phyloP scores from a whole-genome alignment of 2,888 invertebrate species.

The Drosophila macrospina region DNA sequence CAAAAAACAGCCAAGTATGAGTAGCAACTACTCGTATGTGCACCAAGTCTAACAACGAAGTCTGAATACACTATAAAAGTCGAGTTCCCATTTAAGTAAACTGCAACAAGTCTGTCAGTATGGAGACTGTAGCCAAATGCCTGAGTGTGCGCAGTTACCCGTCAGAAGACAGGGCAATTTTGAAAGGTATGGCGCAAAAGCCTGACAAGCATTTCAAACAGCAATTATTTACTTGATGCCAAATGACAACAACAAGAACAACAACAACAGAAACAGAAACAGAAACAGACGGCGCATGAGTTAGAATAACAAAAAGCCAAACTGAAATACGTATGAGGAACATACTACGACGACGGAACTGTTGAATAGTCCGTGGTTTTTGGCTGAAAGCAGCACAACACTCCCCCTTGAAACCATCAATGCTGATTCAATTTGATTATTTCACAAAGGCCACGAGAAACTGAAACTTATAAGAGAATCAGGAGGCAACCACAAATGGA shows the following conservation, averaged over 20 bases:
- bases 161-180: neutral
- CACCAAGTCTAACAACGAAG: constrained; percentile 8
- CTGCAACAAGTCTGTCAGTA: neutral
- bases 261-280: constrained; percentile 41
- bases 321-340: constrained; percentile 1
- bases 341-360: constrained; percentile 2
- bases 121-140: neutral
- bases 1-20: constrained; percentile 43
- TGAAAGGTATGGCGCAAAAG: constrained; percentile 49
- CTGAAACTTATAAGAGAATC: constrained; percentile 29
- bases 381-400: constrained; percentile 17
- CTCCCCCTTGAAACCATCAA: neutral
- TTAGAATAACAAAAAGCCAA: constrained; percentile 38
- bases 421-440: constrained; percentile 74
- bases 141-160: neutral
- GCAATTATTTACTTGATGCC: constrained; percentile 83
- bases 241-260: constrained; percentile 69
- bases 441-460: constrained; percentile 50
- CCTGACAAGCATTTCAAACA: constrained; percentile 84
- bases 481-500: constrained; percentile 21
- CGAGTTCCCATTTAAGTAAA: neutral
- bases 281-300: constrained; percentile 29
- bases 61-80: constrained; percentile 8
- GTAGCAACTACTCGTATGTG: constrained; percentile 33
- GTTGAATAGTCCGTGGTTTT: constrained; percentile 17